Evolutionary conservation across 2,888 invertebrate species (phyloP).

Genomic region (Leucoptera coffeella): DNA sequence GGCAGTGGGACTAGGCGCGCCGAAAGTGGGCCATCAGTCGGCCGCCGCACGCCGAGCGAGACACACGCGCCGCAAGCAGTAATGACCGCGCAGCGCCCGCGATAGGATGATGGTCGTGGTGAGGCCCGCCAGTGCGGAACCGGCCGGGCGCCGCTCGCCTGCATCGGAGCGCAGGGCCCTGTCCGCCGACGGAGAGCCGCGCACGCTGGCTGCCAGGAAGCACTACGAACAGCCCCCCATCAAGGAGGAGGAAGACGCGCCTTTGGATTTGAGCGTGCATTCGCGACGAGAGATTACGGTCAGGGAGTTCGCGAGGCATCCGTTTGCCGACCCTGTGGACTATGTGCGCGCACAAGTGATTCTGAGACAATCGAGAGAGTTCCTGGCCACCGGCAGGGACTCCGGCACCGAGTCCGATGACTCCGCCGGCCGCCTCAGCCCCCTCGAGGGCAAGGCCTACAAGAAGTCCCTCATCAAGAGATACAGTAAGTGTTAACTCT

Average conservation of each 20-base stretch:
- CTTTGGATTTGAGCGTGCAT: constrained; percentile 70
- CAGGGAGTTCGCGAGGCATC: constrained; percentile 42
- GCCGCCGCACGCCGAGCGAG: constrained; percentile 44
- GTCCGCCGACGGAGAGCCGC: constrained; percentile 32
- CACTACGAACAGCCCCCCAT: too few relatives aligned
- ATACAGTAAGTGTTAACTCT: constrained; percentile 72
- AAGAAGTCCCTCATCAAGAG: constrained; percentile 91
- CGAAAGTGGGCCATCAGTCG: constrained; percentile 63
- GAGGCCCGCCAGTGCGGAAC: constrained; percentile 35
- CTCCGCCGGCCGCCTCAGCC: constrained; percentile 63
- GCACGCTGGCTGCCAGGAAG: constrained; percentile 46
- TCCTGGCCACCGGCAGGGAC: constrained; percentile 45
- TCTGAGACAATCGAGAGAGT: constrained; percentile 42
- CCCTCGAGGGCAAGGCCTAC: constrained; percentile 65
- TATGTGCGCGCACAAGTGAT: constrained; percentile 43
- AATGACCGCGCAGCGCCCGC: too few relatives aligned
- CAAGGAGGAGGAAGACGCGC: constrained; percentile 55
- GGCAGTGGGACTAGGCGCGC: constrained; percentile 50
- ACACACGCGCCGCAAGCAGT: constrained; percentile 39
- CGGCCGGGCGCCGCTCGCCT: constrained; percentile 21
- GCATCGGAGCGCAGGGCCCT: constrained; percentile 22
- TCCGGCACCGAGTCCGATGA: constrained; percentile 79
- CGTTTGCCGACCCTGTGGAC: constrained; percentile 44
- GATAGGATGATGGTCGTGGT: constrained; percentile 50
- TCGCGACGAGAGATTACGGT: constrained; percentile 41